A percentile compares a stretch with the other conserved stretches of the same genome.
These are phyloP conservation scores for Drosophila miranda DNA, from an alignment of 1,140 invertebrate species.

Conservation along the genomic window DNA sequence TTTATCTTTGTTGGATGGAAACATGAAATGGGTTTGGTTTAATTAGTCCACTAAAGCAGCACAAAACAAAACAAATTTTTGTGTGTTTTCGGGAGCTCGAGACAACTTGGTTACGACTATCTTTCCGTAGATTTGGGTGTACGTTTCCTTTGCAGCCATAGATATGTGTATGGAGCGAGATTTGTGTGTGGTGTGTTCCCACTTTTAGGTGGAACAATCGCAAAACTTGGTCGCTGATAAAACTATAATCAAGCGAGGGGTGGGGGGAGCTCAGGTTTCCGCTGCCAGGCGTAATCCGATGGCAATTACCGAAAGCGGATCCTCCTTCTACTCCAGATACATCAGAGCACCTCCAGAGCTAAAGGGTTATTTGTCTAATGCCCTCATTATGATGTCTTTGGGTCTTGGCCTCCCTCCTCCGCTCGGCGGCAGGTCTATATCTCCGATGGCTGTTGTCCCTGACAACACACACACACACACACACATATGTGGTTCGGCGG, in stretches of 20 bases:
- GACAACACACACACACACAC: constrained; percentile 36
- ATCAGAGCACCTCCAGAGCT: neutral
- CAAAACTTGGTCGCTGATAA: constrained; percentile 62
- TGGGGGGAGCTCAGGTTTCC: constrained; percentile 24
- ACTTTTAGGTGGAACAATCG: constrained; percentile 36
- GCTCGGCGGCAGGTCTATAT: constrained; percentile 52
- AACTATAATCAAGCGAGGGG: constrained; percentile 33
- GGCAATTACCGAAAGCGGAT: constrained; percentile 39
- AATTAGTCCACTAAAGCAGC: constrained; percentile 65
- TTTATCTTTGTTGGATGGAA: constrained; percentile 51
- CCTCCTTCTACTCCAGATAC: neutral
- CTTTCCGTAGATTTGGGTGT: constrained; percentile 7
- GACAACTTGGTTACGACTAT: constrained; percentile 29
- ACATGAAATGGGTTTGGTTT: constrained; percentile 74
- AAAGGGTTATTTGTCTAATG: constrained; percentile 65
- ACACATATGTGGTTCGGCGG: neutral
- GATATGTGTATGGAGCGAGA: constrained; percentile 20
- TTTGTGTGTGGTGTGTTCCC: constrained; percentile 2
- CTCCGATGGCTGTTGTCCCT: constrained; percentile 46
- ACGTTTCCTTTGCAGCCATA: constrained; percentile 25
- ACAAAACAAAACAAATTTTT: constrained; percentile 60
- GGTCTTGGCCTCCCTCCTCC: constrained; percentile 21
- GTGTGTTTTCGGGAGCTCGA: constrained; percentile 16
- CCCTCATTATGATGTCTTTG: constrained; percentile 56
- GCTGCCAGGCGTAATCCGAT: constrained; percentile 57